Evolutionary conservation across 2,888 invertebrate species (phyloP).

Genomic region (Drosophila nr. medialis): DNA sequence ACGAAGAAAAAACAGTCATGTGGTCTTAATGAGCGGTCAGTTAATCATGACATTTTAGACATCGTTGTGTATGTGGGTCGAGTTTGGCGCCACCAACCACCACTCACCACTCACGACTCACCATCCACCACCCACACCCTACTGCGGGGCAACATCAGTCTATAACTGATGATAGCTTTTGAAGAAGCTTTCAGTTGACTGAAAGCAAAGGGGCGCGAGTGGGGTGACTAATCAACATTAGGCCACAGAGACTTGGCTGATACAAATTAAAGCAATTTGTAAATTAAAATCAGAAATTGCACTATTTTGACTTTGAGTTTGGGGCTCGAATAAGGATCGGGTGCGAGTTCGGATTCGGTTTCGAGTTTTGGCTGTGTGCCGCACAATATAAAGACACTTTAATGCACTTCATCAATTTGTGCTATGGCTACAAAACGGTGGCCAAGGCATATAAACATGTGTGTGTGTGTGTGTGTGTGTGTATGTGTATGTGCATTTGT

Average conservation of each 20-base stretch:
- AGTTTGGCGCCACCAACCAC: conserved; percentile 12
- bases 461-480: conserved; percentile 1
- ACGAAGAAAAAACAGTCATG: conserved; percentile 38
- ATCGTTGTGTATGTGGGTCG: conserved; percentile 2
- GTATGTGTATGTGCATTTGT: background rate
- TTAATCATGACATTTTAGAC: conserved; percentile 74
- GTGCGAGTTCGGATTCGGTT: conserved; percentile 3
- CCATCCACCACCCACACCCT: background rate
- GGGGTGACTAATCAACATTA: conserved; percentile 23
- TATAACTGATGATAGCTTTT: conserved; percentile 2
- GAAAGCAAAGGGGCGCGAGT: background rate
- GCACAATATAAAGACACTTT: conserved; percentile 82
- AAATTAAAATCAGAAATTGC: conserved; percentile 38
- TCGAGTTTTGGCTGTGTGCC: conserved; percentile 31
- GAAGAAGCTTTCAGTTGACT: background rate
- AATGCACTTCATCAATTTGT: conserved; percentile 73
- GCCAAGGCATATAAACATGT: conserved; percentile 10
- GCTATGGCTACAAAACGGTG: conserved; percentile 62
- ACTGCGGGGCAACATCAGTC: background rate
- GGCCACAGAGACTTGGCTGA: background rate
- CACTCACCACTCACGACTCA: background rate
- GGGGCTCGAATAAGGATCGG: background rate
- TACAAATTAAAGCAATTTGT: conserved; percentile 45
- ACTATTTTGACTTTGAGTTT: conserved; percentile 1
- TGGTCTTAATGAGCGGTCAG: conserved; percentile 77